Evolutionary conservation across 2,113 vertebrate species (phyloP), one percentile per base, ranked within the genome.

Genomic region (Acanthisitta chloris): DNA sequence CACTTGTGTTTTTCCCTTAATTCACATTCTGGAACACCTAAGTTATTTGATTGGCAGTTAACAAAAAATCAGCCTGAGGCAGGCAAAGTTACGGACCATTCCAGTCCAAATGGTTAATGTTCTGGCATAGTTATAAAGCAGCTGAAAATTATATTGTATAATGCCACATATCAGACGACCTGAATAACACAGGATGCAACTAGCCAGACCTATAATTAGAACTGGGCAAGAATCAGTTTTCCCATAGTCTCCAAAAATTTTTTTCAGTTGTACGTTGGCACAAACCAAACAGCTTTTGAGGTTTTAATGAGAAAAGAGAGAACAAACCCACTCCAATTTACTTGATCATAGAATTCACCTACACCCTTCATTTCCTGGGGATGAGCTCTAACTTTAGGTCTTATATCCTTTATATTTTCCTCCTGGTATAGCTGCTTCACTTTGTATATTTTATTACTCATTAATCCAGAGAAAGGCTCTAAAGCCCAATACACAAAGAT

Each of bases 151-250:
- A 29, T 77, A 66, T 73, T 77, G 43, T 86, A 78, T 78, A 92
- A 90, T 71, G 26, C 31, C 55, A 78, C 64, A 49, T 93, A 83
- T 93, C 83, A 88, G 81, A 77, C 51, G 15, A 91, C 76, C 76
- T 92, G 88, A 81, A 74, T 88, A 94, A 88, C 42, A 83, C 1
- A 4, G 46, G 88, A 67, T 64, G 64, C 51, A 94, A 94, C 95
- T 77, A 94, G 77, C 79, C 91, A 92, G 86, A 73, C 21, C 43
- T 93, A 94, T 93, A 90, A 95, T 93, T 88, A 90, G 80, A 94
- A 88, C 24, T 81, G 91, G 59, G 10, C 76, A 94, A 61, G 86
- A 92, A 62, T 81, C 34, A 66, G 8, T 78, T 96, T 96, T 96
- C 94, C 72, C 90, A 83, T 90, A 86, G 58, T 45, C 45, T 90